Percentiles rank a stretch among this genome's conserved stretches.
phyloP scores from a whole-genome alignment of 2,797 vertebrate species.

The Pipistrellus pipistrellus region DNA sequence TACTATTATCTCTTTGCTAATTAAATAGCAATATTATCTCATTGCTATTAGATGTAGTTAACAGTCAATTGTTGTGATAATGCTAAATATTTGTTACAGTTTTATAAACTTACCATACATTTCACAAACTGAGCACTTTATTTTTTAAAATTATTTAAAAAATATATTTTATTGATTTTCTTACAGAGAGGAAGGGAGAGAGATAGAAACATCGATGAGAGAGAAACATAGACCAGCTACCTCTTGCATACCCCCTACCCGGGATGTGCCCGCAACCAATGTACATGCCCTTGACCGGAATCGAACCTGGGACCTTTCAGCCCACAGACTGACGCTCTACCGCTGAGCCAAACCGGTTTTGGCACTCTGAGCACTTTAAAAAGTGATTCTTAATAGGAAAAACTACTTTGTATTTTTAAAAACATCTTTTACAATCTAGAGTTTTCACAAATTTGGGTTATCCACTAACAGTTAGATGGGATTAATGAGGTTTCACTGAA shows the following conservation, averaged over 20 bases:
- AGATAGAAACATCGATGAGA: too few species aligned
- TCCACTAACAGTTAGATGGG: slow-evolving; percentile 53
- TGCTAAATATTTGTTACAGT: slow-evolving; percentile 61
- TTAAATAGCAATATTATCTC: background rate
- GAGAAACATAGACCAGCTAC: too few species aligned
- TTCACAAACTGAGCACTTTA: slow-evolving; percentile 31
- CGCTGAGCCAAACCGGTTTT: too few species aligned
- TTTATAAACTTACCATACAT: slow-evolving; percentile 18
- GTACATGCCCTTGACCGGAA: too few species aligned
- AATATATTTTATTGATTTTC: too few species aligned
- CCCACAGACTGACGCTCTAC: too few species aligned
- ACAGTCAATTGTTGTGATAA: background rate
- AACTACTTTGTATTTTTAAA: slow-evolving; percentile 18
- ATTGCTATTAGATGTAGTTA: slow-evolving; percentile 43
- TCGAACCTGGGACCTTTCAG: too few species aligned
- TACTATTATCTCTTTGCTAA: slow-evolving; percentile 28
- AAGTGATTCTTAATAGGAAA: background rate
- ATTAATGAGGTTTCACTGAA: slow-evolving; percentile 68
- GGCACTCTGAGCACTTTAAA: slow-evolving; percentile 18
- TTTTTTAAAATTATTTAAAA: too few species aligned
- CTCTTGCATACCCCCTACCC: too few species aligned
- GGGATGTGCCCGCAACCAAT: too few species aligned
- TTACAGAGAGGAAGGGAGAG: too few species aligned
- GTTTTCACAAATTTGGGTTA: slow-evolving; percentile 48
- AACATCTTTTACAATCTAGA: slow-evolving; percentile 39